These are phyloP conservation scores for Pterocles gutturalis DNA, from an alignment of 2,113 vertebrate species.

Conservation along the genomic window DNA sequence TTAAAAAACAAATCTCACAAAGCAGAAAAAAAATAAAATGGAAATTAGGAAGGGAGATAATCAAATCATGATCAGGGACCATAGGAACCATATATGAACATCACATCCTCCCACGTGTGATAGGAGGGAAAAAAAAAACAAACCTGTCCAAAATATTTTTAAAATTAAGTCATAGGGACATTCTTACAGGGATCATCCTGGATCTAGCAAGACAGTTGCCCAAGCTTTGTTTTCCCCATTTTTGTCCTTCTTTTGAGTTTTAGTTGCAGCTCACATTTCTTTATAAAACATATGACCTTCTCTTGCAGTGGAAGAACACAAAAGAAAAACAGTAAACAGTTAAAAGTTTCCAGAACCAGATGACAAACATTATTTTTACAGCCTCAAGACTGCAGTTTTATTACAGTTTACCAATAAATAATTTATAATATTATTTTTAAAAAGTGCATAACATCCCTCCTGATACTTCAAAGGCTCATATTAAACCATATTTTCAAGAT, in stretches of 20 bases:
- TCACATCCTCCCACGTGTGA: background rate
- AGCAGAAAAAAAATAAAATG: background rate
- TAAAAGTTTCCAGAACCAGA: background rate
- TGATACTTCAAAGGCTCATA: constrained; percentile 3
- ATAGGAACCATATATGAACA: background rate
- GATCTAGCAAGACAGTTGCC: background rate
- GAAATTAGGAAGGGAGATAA: background rate
- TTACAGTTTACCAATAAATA: constrained; percentile 31
- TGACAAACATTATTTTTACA: background rate
- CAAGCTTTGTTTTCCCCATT: background rate
- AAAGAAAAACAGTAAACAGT: background rate
- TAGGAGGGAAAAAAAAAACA: too few relatives aligned
- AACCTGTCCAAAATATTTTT: background rate
- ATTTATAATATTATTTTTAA: background rate
- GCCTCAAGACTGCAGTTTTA: background rate
- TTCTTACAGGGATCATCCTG: background rate
- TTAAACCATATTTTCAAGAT: constrained; percentile 4
- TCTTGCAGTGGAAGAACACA: background rate
- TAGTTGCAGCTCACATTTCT: background rate
- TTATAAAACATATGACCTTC: background rate
- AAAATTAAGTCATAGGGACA: background rate
- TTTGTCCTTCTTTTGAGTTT: background rate
- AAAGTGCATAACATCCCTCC: background rate
- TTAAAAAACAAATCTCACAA: constrained; percentile 40
- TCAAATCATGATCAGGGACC: background rate